These are phyloP conservation scores for Dissostichus mawsoni DNA, from an alignment of 2,113 vertebrate species.

Conservation along the genomic window DNA sequence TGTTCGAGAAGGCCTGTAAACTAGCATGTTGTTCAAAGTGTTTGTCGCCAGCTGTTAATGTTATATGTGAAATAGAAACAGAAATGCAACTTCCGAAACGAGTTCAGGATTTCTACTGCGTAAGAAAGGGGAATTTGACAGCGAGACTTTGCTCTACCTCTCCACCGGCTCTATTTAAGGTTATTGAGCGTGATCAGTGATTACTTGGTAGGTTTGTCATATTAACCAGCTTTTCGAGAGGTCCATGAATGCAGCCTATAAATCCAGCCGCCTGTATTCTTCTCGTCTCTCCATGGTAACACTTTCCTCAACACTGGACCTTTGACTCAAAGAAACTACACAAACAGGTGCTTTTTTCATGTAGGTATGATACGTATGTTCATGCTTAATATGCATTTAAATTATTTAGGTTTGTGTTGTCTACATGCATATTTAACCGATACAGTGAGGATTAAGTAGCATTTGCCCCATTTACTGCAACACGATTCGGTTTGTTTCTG, in stretches of 20 bases:
- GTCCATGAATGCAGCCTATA: slow-evolving; percentile 49
- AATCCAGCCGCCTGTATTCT: slow-evolving; percentile 46
- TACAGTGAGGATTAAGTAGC: slow-evolving; percentile 26
- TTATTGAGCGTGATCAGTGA: rapidly evolving
- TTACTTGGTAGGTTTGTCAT: rapidly evolving
- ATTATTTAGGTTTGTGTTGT: background rate
- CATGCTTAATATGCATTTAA: background rate
- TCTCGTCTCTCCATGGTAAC: slow-evolving; percentile 85
- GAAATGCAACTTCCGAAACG: rapidly evolving
- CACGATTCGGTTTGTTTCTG: slow-evolving; percentile 55
- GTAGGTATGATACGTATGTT: slow-evolving; percentile 55
- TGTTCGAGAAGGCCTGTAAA: slow-evolving; percentile 22
- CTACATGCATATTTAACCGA: background rate
- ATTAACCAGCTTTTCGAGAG: slow-evolving; percentile 2
- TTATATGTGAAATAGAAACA: background rate
- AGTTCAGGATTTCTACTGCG: background rate
- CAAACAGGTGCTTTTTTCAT: slow-evolving; percentile 42
- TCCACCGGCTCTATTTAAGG: background rate
- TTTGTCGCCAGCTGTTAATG: too few relatives aligned
- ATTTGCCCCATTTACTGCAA: slow-evolving; percentile 41
- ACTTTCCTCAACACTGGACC: slow-evolving; percentile 40
- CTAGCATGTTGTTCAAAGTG: background rate
- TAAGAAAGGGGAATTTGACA: background rate
- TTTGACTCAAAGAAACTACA: slow-evolving; percentile 6
- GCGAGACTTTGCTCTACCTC: background rate